A percentile compares a stretch with the other conserved stretches of the same genome.
Conservation (phyloP, 2,888 invertebrate genomes). For the Protophormia terraenovae region DNA sequence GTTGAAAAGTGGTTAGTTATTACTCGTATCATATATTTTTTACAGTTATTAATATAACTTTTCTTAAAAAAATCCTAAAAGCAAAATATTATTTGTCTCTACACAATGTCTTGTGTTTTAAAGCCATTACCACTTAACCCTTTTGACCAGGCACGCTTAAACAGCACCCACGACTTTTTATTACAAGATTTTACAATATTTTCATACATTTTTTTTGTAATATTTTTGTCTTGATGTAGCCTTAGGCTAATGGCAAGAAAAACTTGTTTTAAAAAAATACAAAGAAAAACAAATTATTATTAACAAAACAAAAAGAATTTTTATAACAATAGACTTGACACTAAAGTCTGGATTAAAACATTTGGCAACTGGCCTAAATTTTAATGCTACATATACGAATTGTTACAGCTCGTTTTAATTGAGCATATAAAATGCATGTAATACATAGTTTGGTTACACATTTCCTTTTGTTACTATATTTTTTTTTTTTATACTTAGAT, state of each 20-base stretch:
- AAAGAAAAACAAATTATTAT: too few relatives aligned
- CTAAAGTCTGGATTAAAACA: conserved; percentile 2
- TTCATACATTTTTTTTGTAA: background rate
- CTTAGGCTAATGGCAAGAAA: conserved; percentile 2
- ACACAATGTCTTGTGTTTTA: conserved; percentile 2
- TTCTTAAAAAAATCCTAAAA: background rate
- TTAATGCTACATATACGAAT: background rate
- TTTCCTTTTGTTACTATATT: background rate
- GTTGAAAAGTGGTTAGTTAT: conserved; percentile 8
- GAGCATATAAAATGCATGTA: background rate
- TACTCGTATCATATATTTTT: conserved; percentile 18
- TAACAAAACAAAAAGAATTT: background rate
- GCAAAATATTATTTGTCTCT: background rate
- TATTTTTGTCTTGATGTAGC: background rate
- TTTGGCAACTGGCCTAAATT: background rate
- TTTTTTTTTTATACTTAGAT: background rate
- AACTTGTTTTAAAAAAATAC: conserved; percentile 15
- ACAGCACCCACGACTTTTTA: conserved; percentile 58
- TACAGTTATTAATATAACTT: background rate
- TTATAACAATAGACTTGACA: conserved; percentile 35
- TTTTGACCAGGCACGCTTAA: conserved; percentile 60
- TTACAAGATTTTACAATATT: conserved; percentile 8
- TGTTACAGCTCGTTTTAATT: background rate
- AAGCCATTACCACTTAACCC: conserved; percentile 59
- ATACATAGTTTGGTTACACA: conserved; percentile 1